phyloP scores from a whole-genome alignment of 2,113 vertebrate species.

The Lepidothrix coronata region DNA sequence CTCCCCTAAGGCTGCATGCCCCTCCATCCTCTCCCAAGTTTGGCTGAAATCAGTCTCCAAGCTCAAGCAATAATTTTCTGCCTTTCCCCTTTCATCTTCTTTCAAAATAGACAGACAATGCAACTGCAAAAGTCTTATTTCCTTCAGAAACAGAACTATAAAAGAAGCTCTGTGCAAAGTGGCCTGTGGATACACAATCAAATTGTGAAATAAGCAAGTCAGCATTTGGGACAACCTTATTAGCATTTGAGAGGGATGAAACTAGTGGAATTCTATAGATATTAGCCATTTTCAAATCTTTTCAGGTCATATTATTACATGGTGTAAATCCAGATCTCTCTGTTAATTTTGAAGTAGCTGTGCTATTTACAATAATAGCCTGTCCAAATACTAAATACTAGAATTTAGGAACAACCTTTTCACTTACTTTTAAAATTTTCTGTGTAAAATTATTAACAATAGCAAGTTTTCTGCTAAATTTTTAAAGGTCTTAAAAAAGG shows the following conservation, averaged over 20 bases:
- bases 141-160: not conserved
- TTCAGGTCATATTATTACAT: not conserved
- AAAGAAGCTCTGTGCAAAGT: not conserved
- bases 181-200: not conserved
- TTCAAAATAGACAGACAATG: not conserved
- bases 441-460: not conserved
- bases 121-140: not conserved
- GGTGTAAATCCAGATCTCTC: not conserved
- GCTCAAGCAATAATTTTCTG: not conserved
- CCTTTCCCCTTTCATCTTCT: not conserved
- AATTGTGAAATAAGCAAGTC: not conserved
- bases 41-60: not conserved
- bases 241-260: not conserved
- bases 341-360: not conserved
- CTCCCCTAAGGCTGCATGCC: not conserved
- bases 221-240: not conserved
- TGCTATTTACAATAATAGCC: not conserved
- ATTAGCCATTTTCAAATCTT: not conserved
- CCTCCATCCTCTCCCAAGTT: accelerated
- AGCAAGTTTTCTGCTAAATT: not conserved
- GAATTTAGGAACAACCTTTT: not conserved
- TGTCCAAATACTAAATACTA: not conserved
- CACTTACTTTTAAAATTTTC: not conserved
- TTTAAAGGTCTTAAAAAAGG: not conserved
- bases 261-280: not conserved